A percentile compares a stretch with the other conserved stretches of the same genome.
These are phyloP conservation scores for Myodes glareolus DNA, from an alignment of 2,113 vertebrate genomes.

Conservation along the genomic window DNA sequence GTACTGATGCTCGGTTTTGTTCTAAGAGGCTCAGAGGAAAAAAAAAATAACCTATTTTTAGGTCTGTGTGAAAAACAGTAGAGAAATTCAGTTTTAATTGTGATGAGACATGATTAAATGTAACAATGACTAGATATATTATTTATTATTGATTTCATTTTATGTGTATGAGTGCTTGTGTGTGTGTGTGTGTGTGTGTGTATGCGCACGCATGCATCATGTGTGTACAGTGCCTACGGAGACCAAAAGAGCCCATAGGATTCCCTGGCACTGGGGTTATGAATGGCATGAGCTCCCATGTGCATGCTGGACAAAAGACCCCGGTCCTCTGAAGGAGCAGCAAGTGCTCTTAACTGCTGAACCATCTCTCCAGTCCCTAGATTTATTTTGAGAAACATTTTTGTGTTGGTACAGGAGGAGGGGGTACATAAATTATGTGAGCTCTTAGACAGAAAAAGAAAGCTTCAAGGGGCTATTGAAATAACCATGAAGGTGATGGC, in stretches of 20 bases:
- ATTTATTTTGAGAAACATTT: not conserved
- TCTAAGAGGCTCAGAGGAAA: not conserved
- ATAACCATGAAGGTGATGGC: not conserved
- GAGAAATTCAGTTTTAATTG: not conserved
- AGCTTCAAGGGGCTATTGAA: not conserved
- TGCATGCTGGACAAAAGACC: not conserved
- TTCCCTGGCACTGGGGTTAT: not conserved
- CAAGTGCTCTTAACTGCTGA: not conserved
- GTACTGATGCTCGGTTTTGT: not conserved
- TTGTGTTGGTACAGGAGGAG: not conserved
- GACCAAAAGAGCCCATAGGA: no score
- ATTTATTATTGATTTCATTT: not conserved
- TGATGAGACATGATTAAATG: not conserved
- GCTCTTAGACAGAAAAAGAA: not conserved
- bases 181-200: not conserved
- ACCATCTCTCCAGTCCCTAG: not conserved
- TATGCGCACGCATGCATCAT: not conserved
- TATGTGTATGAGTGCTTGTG: not conserved
- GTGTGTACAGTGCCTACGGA: not conserved
- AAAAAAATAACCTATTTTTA: not conserved
- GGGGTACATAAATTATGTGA: not conserved
- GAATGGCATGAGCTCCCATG: not conserved
- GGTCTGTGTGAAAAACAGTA: not conserved
- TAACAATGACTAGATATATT: not conserved
- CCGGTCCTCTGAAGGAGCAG: not conserved